Evolutionary conservation across 92 coral and sea anemone species (phyloP).

Genomic region (Pocillopora grandis): DNA sequence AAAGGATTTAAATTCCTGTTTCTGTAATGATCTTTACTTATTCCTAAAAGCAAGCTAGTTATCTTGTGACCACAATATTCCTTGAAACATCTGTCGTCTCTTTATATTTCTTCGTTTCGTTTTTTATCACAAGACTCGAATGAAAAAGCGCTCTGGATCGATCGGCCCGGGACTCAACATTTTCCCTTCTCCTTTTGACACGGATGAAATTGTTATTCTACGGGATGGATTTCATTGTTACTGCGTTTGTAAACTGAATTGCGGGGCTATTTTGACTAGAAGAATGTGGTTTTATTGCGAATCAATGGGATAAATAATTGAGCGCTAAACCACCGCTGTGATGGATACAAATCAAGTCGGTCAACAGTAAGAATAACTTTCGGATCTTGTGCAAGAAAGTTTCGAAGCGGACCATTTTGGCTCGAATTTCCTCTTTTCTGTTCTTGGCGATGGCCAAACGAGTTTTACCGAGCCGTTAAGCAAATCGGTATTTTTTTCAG

Average conservation of each 20-base stretch:
- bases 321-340: constrained; percentile 32
- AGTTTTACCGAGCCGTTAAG: background rate
- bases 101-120: background rate
- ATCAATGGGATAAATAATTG: constrained; percentile 25
- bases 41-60: constrained; percentile 4
- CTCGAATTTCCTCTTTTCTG: background rate
- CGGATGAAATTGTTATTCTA: background rate
- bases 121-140: background rate
- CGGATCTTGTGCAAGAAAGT: background rate
- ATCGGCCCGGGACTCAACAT: background rate
- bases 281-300: constrained; percentile 12
- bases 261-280: constrained; percentile 30
- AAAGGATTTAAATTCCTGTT: constrained; percentile 1
- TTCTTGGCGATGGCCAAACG: background rate
- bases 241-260: constrained; percentile 5
- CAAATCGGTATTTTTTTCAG: background rate
- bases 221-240: background rate
- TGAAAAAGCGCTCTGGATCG: background rate
- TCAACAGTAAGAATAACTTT: constrained; percentile 12
- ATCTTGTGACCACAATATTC: background rate
- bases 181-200: background rate
- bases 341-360: background rate
- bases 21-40: background rate
- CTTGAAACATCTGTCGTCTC: constrained; percentile 16
- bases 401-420: background rate